phyloP scores from a whole-genome alignment of 2,888 invertebrate species.

The Lordiphosa fenestrarum region DNA sequence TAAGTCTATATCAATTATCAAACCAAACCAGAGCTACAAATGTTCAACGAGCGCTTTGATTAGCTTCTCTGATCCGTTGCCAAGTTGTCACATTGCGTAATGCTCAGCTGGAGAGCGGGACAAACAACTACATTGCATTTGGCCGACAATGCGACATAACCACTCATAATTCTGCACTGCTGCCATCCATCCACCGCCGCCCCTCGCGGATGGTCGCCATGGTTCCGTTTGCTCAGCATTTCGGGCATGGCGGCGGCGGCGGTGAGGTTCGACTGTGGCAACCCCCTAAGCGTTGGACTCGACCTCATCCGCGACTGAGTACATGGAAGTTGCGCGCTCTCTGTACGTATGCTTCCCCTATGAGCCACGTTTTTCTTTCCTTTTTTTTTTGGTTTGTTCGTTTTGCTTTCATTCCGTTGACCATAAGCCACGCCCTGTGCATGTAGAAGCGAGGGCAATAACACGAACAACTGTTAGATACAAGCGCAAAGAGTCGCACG shows the following conservation, averaged over 20 bases:
- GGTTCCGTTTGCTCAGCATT: neutral
- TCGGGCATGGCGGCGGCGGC: conserved; percentile 41
- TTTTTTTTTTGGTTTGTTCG: conserved; percentile 8
- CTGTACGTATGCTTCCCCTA: conserved; percentile 53
- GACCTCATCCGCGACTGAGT: conserved; percentile 24
- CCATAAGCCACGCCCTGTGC: conserved; percentile 79
- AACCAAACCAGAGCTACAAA: no score
- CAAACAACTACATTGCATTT: conserved; percentile 59
- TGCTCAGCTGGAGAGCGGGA: conserved; percentile 56
- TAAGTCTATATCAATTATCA: conserved; percentile 5
- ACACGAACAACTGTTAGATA: conserved; percentile 70
- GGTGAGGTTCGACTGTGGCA: conserved; percentile 28
- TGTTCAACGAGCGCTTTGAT: no score
- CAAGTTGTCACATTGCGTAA: conserved; percentile 58
- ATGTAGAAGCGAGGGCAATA: conserved; percentile 65
- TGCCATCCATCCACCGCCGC: conserved; percentile 14
- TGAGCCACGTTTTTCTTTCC: conserved; percentile 32
- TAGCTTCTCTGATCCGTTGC: conserved; percentile 40
- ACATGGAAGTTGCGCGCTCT: conserved; percentile 30
- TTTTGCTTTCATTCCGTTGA: conserved; percentile 50
- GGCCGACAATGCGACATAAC: conserved; percentile 47
- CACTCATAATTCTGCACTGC: conserved; percentile 47
- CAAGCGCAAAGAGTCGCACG: conserved; percentile 61
- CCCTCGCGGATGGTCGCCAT: conserved; percentile 21
- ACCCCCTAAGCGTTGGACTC: conserved; percentile 50